Evolutionary conservation across 2,888 invertebrate species (phyloP).

Genomic region (Eristalinus aeneus): DNA sequence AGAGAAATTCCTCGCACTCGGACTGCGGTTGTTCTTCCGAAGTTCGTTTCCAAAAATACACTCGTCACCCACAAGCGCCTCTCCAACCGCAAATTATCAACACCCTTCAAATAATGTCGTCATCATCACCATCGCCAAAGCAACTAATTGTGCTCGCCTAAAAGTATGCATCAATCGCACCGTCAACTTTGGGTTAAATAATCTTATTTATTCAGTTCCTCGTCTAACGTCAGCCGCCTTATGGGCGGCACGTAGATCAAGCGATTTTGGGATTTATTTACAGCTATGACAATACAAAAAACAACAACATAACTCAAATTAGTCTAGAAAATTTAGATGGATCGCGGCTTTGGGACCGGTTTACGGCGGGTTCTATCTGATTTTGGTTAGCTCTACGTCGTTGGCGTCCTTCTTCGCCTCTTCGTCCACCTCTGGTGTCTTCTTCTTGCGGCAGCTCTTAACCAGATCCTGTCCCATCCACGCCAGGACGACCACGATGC

Average conservation of each 20-base stretch:
- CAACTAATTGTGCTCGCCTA: not conserved
- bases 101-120: not conserved
- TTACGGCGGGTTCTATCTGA: not conserved
- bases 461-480: conserved; percentile 83
- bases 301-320: conserved; percentile 8
- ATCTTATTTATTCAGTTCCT: conserved; percentile 39
- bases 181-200: conserved; percentile 1
- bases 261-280: conserved; percentile 8
- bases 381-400: not conserved
- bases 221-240: not conserved
- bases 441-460: conserved; percentile 16
- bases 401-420: not conserved
- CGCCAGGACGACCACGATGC: conserved; percentile 83
- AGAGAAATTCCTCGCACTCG: not conserved
- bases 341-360: not conserved
- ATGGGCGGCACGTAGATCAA: not conserved
- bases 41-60: conserved; percentile 6
- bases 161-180: conserved; percentile 15
- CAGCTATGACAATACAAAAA: not conserved
- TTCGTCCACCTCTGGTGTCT: not conserved
- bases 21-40: not conserved
- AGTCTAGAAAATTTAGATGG: conserved; percentile 7
- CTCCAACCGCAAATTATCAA: not conserved
- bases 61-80: not conserved
- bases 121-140: not conserved